Percentiles rank a stretch among this genome's conserved stretches.
Evolutionary conservation across 2,113 vertebrate species (phyloP).

Genomic region (Porphyrio hochstetteri): DNA sequence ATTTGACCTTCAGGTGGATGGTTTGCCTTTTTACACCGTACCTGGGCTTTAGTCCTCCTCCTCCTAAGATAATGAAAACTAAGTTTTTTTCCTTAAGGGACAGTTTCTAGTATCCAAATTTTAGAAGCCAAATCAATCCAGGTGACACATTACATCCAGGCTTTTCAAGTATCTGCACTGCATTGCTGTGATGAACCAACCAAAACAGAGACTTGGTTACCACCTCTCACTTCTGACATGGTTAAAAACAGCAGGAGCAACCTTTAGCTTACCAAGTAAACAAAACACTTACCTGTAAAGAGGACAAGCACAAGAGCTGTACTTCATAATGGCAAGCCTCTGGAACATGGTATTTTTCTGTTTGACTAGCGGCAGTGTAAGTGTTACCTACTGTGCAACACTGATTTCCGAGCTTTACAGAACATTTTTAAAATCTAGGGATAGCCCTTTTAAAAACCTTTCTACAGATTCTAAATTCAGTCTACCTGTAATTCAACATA

Average conservation of each 20-base stretch:
- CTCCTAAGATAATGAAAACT: not conserved
- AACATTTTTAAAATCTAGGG: not conserved
- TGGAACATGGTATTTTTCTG: not conserved
- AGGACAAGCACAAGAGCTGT: not conserved
- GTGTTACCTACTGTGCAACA: not conserved
- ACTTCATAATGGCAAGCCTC: not conserved
- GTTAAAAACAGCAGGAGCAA: not conserved
- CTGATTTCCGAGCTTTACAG: not conserved
- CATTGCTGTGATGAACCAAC: not conserved
- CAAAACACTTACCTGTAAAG: not conserved
- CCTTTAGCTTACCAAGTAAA: not conserved
- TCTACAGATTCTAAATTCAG: not conserved
- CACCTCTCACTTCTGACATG: not conserved
- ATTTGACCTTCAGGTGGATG: not conserved
- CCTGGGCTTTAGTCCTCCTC: not conserved
- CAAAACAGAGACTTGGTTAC: not conserved
- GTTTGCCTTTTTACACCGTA: not conserved
- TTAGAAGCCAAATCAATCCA: not conserved
- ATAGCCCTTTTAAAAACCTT: not conserved
- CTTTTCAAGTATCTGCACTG: not conserved
- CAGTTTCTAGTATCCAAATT: not conserved
- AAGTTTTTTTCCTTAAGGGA: not conserved
- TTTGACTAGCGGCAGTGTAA: not conserved
- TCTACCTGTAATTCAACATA: not conserved
- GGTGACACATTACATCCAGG: not conserved